phyloP scores from a whole-genome alignment of 2,888 invertebrate species.

The Trachelus tabidus region DNA sequence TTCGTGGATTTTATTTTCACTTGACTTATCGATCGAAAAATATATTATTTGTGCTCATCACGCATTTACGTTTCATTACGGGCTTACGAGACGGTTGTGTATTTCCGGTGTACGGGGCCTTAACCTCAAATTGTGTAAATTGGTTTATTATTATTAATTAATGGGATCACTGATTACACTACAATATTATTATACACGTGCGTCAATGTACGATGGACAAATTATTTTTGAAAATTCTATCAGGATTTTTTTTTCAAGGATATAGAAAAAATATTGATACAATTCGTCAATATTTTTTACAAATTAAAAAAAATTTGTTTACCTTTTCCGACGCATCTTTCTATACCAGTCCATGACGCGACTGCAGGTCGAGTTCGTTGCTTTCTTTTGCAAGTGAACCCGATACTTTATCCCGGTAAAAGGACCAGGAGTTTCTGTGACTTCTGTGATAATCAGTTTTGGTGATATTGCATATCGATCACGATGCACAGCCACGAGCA shows the following conservation, averaged over 20 bases:
- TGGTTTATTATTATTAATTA: not conserved
- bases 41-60: not conserved
- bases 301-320: not conserved
- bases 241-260: too few relatives aligned
- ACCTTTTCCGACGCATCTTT: constrained; percentile 17
- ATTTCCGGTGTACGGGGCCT: too few relatives aligned
- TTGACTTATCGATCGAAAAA: not conserved
- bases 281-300: not conserved
- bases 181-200: not conserved
- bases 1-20: not conserved
- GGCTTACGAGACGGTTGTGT: not conserved
- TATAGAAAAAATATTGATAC: not conserved
- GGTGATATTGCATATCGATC: not conserved
- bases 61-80: not conserved
- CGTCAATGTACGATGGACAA: not conserved
- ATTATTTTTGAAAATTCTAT: not conserved
- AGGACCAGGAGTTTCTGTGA: not conserved
- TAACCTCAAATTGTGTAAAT: too few relatives aligned
- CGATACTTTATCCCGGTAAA: not conserved
- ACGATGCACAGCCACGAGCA: not conserved
- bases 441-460: not conserved
- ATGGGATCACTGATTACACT: not conserved
- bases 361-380: not conserved
- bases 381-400: not conserved
- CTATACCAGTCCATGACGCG: constrained; percentile 18